Conservation (phyloP, 2,113 vertebrate species). For the Pionites leucogaster region DNA sequence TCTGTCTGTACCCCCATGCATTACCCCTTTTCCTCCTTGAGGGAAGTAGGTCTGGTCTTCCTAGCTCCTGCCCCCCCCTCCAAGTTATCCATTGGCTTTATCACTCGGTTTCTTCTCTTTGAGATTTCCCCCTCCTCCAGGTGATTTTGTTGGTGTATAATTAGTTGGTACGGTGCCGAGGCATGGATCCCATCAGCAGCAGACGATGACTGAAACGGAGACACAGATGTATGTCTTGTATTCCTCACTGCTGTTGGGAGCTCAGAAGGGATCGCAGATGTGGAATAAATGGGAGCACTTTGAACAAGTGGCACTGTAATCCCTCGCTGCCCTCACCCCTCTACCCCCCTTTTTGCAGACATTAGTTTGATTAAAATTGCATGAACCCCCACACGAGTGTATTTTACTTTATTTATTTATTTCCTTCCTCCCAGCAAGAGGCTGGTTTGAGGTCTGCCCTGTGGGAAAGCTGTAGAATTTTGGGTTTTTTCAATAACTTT, state of each 20-base stretch:
- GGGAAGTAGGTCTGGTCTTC: neutral
- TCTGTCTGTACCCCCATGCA: rapidly evolving
- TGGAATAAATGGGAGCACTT: slow-evolving; percentile 1
- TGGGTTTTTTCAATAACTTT: neutral
- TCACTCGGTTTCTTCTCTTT: neutral
- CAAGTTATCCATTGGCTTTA: neutral
- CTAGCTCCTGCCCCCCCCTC: rapidly evolving
- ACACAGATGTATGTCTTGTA: neutral
- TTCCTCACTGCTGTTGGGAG: neutral
- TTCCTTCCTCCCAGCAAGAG: neutral
- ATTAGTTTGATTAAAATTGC: slow-evolving; percentile 70
- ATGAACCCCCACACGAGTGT: neutral
- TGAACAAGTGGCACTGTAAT: slow-evolving; percentile 25
- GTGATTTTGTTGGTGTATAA: neutral
- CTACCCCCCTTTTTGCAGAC: neutral
- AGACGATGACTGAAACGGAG: slow-evolving; percentile 43
- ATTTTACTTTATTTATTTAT: slow-evolving; percentile 37
- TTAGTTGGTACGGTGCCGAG: neutral
- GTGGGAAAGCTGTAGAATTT: neutral
- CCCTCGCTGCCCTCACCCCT: neutral
- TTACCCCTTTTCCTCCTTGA: rapidly evolving
- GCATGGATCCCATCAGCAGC: slow-evolving; percentile 21
- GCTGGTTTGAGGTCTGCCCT: neutral
- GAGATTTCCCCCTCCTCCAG: neutral
- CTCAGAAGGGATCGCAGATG: slow-evolving; percentile 6